These are phyloP conservation scores for Acrobasis consociella DNA, from an alignment of 2,888 invertebrate genomes.

Conservation along the genomic window DNA sequence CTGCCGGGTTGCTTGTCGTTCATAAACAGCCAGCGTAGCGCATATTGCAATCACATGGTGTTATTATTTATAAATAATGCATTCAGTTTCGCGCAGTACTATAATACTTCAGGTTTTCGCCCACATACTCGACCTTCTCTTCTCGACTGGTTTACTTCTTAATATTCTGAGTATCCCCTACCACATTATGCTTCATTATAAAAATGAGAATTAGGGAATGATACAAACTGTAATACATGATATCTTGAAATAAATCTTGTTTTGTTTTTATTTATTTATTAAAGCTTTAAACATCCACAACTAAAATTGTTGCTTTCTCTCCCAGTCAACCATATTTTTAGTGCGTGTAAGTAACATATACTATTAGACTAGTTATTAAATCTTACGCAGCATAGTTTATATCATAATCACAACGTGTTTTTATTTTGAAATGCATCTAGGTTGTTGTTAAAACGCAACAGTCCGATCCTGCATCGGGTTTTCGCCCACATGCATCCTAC, in stretches of 20 bases:
- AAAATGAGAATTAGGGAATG: no score
- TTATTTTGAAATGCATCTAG: slow-evolving; percentile 57
- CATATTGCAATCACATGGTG: slow-evolving; percentile 12
- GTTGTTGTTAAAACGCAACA: slow-evolving; percentile 50
- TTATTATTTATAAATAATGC: slow-evolving; percentile 55
- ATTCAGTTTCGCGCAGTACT: slow-evolving; percentile 47
- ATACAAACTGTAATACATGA: no score
- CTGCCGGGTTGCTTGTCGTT: not conserved
- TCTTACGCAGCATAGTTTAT: no score
- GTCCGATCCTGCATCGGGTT: slow-evolving; percentile 47
- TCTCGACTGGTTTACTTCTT: slow-evolving; percentile 53
- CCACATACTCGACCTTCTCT: slow-evolving; percentile 42
- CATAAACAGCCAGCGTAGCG: not conserved
- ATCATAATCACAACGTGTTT: slow-evolving; percentile 26
- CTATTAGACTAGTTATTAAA: no score
- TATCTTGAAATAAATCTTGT: no score
- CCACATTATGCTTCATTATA: no score
- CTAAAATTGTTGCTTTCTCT: no score
- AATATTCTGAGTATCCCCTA: no score
- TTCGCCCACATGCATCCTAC: slow-evolving; percentile 51
- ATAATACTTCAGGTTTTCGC: slow-evolving; percentile 53
- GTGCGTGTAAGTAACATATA: no score
- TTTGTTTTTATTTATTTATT: no score
- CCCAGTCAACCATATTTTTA: no score
- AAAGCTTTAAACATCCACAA: no score